Evolutionary conservation across 64 coral and sea anemone species (phyloP).

Genomic region (Platygyra sinensis): DNA sequence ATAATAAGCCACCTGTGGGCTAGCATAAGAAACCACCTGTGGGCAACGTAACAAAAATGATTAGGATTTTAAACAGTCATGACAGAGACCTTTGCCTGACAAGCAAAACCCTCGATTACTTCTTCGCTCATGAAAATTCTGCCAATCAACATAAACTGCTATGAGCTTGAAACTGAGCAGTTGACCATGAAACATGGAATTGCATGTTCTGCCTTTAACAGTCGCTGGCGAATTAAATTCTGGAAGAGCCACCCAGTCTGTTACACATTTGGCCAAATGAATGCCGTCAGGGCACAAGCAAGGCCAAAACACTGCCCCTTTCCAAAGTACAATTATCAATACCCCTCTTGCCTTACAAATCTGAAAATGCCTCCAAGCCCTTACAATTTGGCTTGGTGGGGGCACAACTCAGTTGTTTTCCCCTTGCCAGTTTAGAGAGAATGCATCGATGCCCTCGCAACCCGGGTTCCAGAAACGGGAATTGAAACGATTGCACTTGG

Average conservation of each 20-base stretch:
- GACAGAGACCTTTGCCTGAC: not conserved
- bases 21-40: not conserved
- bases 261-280: not conserved
- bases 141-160: conserved; percentile 13
- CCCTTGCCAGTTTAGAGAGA: conserved; percentile 2
- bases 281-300: conserved; percentile 5
- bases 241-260: too few relatives aligned
- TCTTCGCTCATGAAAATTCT: not conserved
- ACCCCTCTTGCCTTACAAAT: conserved; percentile 10
- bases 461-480: conserved; percentile 51
- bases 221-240: too few relatives aligned
- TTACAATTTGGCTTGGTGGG: conserved; percentile 2
- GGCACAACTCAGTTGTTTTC: conserved; percentile 47
- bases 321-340: conserved; percentile 6
- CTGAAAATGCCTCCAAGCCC: not conserved
- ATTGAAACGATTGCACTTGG: conserved; percentile 18
- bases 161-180: conserved; percentile 1
- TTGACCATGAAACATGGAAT: conserved; percentile 7
- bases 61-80: not conserved
- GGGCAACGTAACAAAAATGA: not conserved
- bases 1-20: too few relatives aligned
- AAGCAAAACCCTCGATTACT: conserved; percentile 6
- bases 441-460: conserved; percentile 52
- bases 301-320: conserved; percentile 10
- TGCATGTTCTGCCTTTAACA: not conserved